Base-by-base conservation (phyloP, 53 echinoderm and acorn worm species). In the Echinarachnius parma region DNA sequence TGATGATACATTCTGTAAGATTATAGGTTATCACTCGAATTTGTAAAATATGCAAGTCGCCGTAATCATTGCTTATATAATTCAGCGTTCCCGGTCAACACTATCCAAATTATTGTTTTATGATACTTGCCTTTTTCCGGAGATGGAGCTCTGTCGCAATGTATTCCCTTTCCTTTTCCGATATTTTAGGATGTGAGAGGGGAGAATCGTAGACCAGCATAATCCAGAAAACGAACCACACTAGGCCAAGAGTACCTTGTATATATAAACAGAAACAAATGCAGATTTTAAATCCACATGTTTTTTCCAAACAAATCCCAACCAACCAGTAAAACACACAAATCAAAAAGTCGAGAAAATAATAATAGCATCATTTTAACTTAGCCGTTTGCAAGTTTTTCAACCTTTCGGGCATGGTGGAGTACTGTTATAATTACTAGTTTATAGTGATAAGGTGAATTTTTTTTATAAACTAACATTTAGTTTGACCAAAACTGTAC, bases 201-300 rank as follows among this genome's bases (percentile, higher is more conserved):
- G 77, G 77, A 19, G 61, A 31, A 3, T 46, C 13, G 48, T 77
- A 48, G 1, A 60, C 34, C n/a, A 62, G 4, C 15, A 29, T 5
- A 20, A 62, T 62, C 77, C 77, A 77, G 14, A 8, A 23, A 18
- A 77, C 21, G 48, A 62, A 77, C 62, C 62, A 77, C 2, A 77
- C 0, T 2, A 60, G 20, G 8, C 24, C 77, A 15, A 60, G 8
- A 2, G 61, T 30, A 28, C 77, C 77, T 77, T 37, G 21, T 31
- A 15, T 8, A 19, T 7, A 49, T 21, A 4, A 49, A 22, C 19
- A 8, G 2, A 49, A 19, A 21, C 19, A 50, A 18, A 20, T 50
- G 23, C 0, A 8, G 10, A 50, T 50, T 50, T 14, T 20, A 21
- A 50, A 50, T 11, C 21, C 5, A 4, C 23, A 1, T n/a, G 8